Evolutionary conservation across 1,140 invertebrate genomes (phyloP).

Genomic region (Argopecten irradians): DNA sequence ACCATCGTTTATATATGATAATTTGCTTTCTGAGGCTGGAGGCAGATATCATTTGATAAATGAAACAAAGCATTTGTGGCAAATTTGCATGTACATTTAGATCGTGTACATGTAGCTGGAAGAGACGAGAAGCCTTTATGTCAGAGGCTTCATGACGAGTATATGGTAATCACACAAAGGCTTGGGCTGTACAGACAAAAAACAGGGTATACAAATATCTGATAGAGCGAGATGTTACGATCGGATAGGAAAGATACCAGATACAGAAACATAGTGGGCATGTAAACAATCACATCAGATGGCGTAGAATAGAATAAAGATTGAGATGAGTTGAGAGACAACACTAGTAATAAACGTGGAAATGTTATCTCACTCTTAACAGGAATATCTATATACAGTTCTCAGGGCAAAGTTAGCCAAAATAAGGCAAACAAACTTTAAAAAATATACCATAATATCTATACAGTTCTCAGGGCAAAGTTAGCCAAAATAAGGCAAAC

Average conservation of each 20-base stretch:
- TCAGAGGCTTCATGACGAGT: background rate
- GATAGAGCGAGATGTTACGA: background rate
- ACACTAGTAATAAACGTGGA: no score
- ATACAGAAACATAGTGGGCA: background rate
- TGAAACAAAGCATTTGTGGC: conserved; percentile 16
- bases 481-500: no score
- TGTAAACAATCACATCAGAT: background rate
- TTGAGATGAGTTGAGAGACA: no score
- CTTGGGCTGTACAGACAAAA: background rate
- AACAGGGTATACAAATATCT: background rate
- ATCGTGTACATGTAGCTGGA: background rate
- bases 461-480: no score
- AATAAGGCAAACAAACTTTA: no score
- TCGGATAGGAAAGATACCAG: no score
- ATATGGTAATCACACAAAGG: background rate
- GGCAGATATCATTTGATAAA: conserved; percentile 9
- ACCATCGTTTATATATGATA: conserved; percentile 18
- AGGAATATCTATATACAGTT: no score
- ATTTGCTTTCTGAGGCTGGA: background rate
- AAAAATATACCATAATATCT: no score
- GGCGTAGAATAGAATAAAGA: background rate
- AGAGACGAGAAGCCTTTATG: background rate
- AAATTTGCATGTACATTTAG: conserved; percentile 5
- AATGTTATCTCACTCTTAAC: no score
- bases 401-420: no score